These are phyloP conservation scores for Monarcha castaneiventris DNA, from an alignment of 2,113 vertebrate species.

Conservation along the genomic window DNA sequence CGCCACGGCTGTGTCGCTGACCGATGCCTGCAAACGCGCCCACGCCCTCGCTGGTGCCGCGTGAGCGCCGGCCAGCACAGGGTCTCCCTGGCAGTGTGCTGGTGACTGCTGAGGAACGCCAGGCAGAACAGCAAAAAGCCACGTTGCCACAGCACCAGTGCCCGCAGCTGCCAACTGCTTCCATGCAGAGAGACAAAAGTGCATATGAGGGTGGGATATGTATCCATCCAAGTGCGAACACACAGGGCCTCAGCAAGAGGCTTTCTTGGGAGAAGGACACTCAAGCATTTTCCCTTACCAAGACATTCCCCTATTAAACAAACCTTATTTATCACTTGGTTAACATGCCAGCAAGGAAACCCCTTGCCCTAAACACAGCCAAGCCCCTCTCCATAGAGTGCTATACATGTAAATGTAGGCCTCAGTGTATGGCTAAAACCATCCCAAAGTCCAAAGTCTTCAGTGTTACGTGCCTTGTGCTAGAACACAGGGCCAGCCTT, in stretches of 20 bases:
- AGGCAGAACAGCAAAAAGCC: not conserved
- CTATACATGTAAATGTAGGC: not conserved
- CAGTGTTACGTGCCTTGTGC: constrained; percentile 42
- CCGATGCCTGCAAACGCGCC: accelerated
- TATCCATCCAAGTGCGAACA: not conserved
- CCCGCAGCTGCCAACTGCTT: accelerated
- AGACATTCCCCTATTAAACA: not conserved
- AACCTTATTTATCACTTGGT: not conserved
- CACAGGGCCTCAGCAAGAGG: not conserved
- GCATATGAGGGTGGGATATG: constrained; percentile 2
- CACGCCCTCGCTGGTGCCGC: accelerated
- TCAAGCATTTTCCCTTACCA: not conserved
- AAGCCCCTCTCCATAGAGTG: not conserved
- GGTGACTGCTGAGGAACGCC: accelerated
- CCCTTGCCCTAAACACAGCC: not conserved
- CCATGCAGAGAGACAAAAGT: constrained; percentile 27
- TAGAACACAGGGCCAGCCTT: constrained; percentile 54
- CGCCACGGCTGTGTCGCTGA: accelerated
- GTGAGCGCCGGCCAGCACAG: accelerated
- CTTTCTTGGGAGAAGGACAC: not conserved
- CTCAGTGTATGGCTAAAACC: constrained; percentile 49
- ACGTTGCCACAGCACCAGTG: not conserved
- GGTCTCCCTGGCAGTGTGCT: not conserved
- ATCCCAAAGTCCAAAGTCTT: constrained; percentile 38
- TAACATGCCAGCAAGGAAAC: not conserved